Base-by-base conservation (phyloP, 2,888 invertebrate species). In the Opisthograptis luteolata region DNA sequence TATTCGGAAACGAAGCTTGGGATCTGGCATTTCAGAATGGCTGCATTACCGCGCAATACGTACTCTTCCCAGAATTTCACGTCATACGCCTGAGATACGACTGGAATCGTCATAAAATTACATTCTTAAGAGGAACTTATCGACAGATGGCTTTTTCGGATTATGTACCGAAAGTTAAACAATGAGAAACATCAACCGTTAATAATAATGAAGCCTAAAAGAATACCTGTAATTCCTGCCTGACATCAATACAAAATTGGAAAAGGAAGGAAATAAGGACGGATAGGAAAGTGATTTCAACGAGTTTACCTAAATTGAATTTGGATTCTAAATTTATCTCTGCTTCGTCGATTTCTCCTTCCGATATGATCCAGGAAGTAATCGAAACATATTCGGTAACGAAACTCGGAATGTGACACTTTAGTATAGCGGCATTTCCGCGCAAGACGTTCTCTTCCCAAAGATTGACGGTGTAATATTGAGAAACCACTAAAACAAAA, bases 31-130 rank as follows among this genome's bases (percentile, higher is more conserved):
- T 97, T 97, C 79, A 97, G 92, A 80, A 97, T 95, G 66, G 96
- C 97, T 66, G 96, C 95, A 89, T 97, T 97, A 78, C 97, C 97
- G 75, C 95, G 94, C 77, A 97, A 93, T 63, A 97, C 96, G 84
- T 97, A 96, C 89, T 97, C 97, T 86, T 97, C 97, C 96, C 96
- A 96, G 77, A 97, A 96, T 89, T 97, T 97, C 66, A 96, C 95
- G 79, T 94, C 95, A 91, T 97, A 97, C 61, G 93, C 93, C 92
- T 97, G 97, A 71, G 96, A 95, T 66, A 97, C 96, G 91, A 97
- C 97, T 97, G 94, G 77, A 94, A 94, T 59, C 44, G 60, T 47
- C 30, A 64, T 28, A 56, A 49, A 53, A 32, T 32, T n/a, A 24
- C n/a, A 36, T 7, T 22, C 25, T 39, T 37, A 46, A n/a, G n/a